Percentiles rank a stretch among this genome's conserved stretches.
phyloP scores from a whole-genome alignment of 2,888 invertebrate species.

The Arrhopalites spinosus region DNA sequence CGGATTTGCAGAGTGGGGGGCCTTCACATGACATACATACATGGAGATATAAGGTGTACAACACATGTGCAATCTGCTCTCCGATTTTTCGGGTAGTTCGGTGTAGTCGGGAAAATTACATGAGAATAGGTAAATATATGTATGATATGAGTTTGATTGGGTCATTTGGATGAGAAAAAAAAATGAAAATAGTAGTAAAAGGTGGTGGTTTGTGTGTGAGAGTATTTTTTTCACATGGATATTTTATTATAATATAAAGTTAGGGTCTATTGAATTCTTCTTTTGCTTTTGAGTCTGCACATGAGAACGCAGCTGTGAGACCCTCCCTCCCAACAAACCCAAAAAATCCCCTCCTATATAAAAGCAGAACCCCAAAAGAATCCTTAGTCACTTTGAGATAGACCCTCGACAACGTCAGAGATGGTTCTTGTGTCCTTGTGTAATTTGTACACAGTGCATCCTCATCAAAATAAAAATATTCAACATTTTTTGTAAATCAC shows the following conservation, averaged over 20 bases:
- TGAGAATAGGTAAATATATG: background rate
- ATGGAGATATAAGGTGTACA: background rate
- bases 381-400: too few species aligned
- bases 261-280: background rate
- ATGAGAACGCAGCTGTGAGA: slow-evolving; percentile 49
- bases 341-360: too few species aligned
- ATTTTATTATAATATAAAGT: background rate
- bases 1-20: slow-evolving; percentile 1
- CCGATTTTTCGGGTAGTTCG: background rate
- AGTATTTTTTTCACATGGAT: background rate
- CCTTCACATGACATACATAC: background rate
- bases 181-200: too few species aligned
- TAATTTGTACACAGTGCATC: too few species aligned
- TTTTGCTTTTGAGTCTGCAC: background rate
- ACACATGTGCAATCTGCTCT: slow-evolving; percentile 1
- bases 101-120: background rate
- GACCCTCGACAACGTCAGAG: too few species aligned
- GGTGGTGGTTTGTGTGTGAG: background rate
- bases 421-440: too few species aligned
- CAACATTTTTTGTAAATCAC: too few species aligned
- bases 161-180: too few species aligned
- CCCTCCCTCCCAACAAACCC: slow-evolving; percentile 36
- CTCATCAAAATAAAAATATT: too few species aligned
- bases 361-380: too few species aligned
- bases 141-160: background rate